phyloP scores from a whole-genome alignment of 2,797 vertebrate genomes.

The Rhyacichthys aspro region DNA sequence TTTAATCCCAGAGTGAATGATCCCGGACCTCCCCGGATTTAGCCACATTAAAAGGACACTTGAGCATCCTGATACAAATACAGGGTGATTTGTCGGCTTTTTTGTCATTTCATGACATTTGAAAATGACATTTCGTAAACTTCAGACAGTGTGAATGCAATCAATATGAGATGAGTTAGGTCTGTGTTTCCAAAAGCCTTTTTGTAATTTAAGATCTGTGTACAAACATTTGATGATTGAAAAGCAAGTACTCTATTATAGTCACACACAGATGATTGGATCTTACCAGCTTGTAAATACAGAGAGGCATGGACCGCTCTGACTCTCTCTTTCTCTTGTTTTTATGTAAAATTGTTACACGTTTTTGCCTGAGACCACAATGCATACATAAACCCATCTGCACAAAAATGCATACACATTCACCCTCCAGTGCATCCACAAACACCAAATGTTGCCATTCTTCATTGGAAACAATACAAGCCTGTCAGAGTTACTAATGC shows the following conservation, averaged over 20 bases:
- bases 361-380: slow-evolving; percentile 28
- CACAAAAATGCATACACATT: slow-evolving; percentile 39
- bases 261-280: slow-evolving; percentile 73
- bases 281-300: slow-evolving; percentile 76
- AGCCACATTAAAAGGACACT: slow-evolving; percentile 77
- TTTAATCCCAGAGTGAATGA: slow-evolving; percentile 69
- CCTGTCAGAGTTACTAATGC: slow-evolving; percentile 52
- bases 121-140: slow-evolving; percentile 75
- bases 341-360: slow-evolving; percentile 1
- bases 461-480: slow-evolving; percentile 58
- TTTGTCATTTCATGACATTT: slow-evolving; percentile 71
- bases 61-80: slow-evolving; percentile 76
- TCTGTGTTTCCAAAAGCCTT: slow-evolving; percentile 72
- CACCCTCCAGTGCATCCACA: slow-evolving; percentile 23
- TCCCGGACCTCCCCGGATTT: slow-evolving; percentile 65
- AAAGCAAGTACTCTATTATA: slow-evolving; percentile 72
- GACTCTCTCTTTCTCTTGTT: slow-evolving; percentile 36
- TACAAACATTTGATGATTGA: slow-evolving; percentile 80
- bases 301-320: slow-evolving; percentile 67
- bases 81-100: slow-evolving; percentile 68
- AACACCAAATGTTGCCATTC: slow-evolving; percentile 56
- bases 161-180: slow-evolving; percentile 71
- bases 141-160: slow-evolving; percentile 71
- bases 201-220: slow-evolving; percentile 80
- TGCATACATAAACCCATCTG: slow-evolving; percentile 29